Evolutionary conservation across 2,888 invertebrate species (phyloP), one percentile per base, ranked within the genome.

Genomic region (Endotricha flammealis): DNA sequence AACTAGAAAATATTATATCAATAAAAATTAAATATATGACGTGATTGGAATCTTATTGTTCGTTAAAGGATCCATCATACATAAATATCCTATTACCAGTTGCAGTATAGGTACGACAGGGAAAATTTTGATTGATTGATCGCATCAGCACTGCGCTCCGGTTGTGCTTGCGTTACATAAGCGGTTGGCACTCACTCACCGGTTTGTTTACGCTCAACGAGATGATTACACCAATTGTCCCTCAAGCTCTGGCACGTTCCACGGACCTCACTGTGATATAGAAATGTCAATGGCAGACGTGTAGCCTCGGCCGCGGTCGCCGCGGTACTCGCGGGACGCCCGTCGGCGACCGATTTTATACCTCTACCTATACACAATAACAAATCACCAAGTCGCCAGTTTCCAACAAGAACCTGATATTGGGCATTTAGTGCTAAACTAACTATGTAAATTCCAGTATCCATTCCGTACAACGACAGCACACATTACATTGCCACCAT

Each of bases 131-230:
- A 39, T 41, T 39, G 42, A 16, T 23, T 30, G 37, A 29, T 40
- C 32, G 34, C 33, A 44, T 30, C 30, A 30, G 33, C 38, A 34
- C 28, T 32, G 37, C 41, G 31, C 37, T 36, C 36, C 38, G 39
- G 58, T 75, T 32, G 37, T 39, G 31, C 37, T 36, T 36, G 38
- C 40, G 58, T 75, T 80, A 78, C 61, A 73, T 75, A 73, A 69
- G 60, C 53, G 58, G 58, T 50, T 47, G 46, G 60, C 67, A 82
- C 85, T 82, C 75, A 86, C 85, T 82, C 75, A 86, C 85, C 64
- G 62, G 74, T 82, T 85, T 85, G 82, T 83, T 85, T 85, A 79
- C 68, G 69, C 73, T 80, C 78, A 85, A 83, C 73, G 61, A 74
- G 82, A 85, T 83, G 83, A 85, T 86, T 85, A 81, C 75, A 66